Evolutionary conservation across 2,113 vertebrate species (phyloP).

Genomic region (Pachypanchax playfairii): DNA sequence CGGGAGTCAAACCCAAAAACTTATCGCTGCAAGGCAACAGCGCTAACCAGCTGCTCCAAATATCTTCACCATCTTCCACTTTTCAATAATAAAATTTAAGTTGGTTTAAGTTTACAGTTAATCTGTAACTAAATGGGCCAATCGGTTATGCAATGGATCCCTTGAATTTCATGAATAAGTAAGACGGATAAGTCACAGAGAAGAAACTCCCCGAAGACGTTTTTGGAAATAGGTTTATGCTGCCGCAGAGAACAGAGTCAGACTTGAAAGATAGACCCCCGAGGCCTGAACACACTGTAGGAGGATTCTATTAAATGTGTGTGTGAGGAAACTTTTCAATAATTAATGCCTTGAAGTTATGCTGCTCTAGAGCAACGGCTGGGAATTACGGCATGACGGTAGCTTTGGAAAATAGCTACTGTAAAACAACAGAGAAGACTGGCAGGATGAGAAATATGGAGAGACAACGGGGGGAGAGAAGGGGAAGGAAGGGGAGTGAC

Average conservation of each 20-base stretch:
- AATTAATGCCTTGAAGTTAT: slow-evolving; percentile 60
- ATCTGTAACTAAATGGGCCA: slow-evolving; percentile 54
- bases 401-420: slow-evolving; percentile 30
- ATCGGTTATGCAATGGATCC: slow-evolving; percentile 51
- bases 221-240: slow-evolving; percentile 37
- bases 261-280: slow-evolving; percentile 34
- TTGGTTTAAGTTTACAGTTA: slow-evolving; percentile 9
- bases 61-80: neutral
- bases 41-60: too few species aligned
- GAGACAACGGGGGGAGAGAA: slow-evolving; percentile 5
- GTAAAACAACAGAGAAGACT: slow-evolving; percentile 28
- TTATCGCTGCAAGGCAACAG: too few species aligned
- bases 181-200: slow-evolving; percentile 50
- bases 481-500: neutral
- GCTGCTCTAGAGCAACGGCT: slow-evolving; percentile 45
- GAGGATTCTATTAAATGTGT: slow-evolving; percentile 10
- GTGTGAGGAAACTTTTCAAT: slow-evolving; percentile 47
- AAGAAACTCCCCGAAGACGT: slow-evolving; percentile 37
- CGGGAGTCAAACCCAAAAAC: too few species aligned
- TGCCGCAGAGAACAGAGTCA: slow-evolving; percentile 24
- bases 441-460: slow-evolving; percentile 1
- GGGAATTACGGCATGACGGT: slow-evolving; percentile 49
- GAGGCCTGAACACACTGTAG: slow-evolving; percentile 21
- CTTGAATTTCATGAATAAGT: slow-evolving; percentile 63
- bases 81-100: slow-evolving; percentile 11